Evolutionary conservation across 2,113 vertebrate genomes (phyloP), one percentile per base, ranked within the genome.

Genomic region (Alosa alosa): DNA sequence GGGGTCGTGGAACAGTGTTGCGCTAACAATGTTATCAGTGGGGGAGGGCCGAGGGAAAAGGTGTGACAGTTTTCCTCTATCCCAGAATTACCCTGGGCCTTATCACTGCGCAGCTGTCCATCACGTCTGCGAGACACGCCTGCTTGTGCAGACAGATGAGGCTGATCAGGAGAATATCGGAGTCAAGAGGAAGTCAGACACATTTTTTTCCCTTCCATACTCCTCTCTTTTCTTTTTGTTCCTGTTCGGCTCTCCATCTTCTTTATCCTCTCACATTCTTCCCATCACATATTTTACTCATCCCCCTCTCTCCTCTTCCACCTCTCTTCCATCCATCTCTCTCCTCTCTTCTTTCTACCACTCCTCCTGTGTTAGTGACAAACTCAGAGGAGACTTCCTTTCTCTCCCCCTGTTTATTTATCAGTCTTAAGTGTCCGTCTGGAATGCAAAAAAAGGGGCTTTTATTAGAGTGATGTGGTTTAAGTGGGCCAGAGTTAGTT

Each of bases 11-110:
- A 88, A 88, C 89, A 86, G 86, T 84, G 86, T 88, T 88, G 89
- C 84, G 84, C 78, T 75, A 90, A 92, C 91, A 93, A 92, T 92
- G 90, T 91, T 91, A 86, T 92, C 92, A 83, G 82, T n/a, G 85
- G 87, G 84, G 47, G 81, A 87, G 86, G 85, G 89, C 85, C 72
- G 84, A 87, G 64, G 86, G 81, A 87, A 88, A 89, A 86, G 90
- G 87, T 49, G 81, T 55, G 64, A 75, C 57, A 64, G 82, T 84
- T 25, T 83, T 86, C 83, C 84, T 82, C 85, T 49, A 41, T 86
- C 81, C 85, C 57, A 83, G 81, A 50, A 55, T 89, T 85, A 89
- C 90, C 90, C 83, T 90, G 25, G 39, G 64, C 7, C 25, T 50
- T 46, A 7, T n/a, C 83, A 36, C 11, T 47, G 22, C 46, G 0